Percentiles rank a stretch among this genome's conserved stretches.
phyloP scores from a whole-genome alignment of 2,113 vertebrate genomes.

The Hemiscyllium ocellatum region DNA sequence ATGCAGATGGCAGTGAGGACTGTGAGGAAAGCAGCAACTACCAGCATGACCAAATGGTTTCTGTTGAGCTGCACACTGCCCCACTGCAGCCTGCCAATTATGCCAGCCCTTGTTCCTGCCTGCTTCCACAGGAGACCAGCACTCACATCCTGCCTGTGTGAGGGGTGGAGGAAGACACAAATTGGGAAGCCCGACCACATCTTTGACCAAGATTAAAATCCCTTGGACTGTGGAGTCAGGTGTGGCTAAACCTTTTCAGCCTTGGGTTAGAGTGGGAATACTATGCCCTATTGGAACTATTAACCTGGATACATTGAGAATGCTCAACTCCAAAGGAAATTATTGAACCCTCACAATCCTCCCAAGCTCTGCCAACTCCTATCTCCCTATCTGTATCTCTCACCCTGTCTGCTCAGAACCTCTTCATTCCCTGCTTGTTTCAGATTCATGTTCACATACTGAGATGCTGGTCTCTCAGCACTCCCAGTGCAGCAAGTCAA shows the following conservation, averaged over 20 bases:
- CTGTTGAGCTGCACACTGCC: slow-evolving; percentile 42
- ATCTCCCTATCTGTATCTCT: neutral
- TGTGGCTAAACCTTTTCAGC: slow-evolving; percentile 3
- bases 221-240: slow-evolving; percentile 6
- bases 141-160: neutral
- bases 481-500: neutral
- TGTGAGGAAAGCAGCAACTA: slow-evolving; percentile 41
- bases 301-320: neutral
- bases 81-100: neutral
- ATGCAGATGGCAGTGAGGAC: slow-evolving; percentile 50
- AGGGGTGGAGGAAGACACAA: neutral
- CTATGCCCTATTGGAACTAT: neutral
- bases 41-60: slow-evolving; percentile 54
- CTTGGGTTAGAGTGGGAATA: neutral
- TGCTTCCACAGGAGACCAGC: neutral
- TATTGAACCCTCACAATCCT: neutral
- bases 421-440: neutral
- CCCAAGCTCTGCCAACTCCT: neutral
- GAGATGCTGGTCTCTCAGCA: neutral
- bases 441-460: neutral
- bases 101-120: neutral
- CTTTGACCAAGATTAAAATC: slow-evolving; percentile 38
- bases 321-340: neutral
- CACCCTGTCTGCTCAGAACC: neutral
- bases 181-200: neutral